Conservation (phyloP, 2,888 invertebrate species). For the Acanthosepion pharaonis region DNA sequence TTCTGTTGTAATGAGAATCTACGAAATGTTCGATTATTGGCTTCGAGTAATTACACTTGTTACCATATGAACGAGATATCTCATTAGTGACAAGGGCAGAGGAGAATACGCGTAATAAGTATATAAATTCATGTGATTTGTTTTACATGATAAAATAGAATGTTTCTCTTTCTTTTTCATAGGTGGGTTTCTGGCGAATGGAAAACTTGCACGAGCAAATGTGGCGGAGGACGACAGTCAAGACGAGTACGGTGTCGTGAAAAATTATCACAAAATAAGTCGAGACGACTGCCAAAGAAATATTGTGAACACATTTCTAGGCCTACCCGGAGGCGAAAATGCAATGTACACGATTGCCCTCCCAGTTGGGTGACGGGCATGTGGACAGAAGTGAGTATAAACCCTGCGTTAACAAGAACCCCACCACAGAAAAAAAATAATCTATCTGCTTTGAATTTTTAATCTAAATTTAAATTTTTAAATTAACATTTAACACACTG, state of each 20-base stretch:
- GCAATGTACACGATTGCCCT: constrained; percentile 66
- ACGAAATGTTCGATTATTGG: too few relatives aligned
- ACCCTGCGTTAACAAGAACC: too few relatives aligned
- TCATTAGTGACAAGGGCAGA: too few relatives aligned
- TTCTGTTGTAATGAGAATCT: too few relatives aligned
- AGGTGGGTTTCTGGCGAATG: constrained; percentile 66
- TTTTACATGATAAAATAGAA: neutral
- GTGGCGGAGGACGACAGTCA: constrained; percentile 80
- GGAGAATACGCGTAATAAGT: too few relatives aligned
- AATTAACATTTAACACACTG: too few relatives aligned
- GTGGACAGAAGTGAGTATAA: constrained; percentile 86
- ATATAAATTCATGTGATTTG: too few relatives aligned
- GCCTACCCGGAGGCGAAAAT: constrained; percentile 60
- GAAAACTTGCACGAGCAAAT: constrained; percentile 79
- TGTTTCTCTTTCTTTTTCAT: neutral
- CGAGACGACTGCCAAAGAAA: constrained; percentile 57
- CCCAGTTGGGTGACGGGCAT: constrained; percentile 90
- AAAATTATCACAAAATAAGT: constrained; percentile 55
- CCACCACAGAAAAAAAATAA: too few relatives aligned
- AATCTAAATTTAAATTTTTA: too few relatives aligned
- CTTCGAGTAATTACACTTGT: too few relatives aligned
- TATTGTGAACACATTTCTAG: constrained; percentile 61
- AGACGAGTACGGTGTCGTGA: constrained; percentile 80
- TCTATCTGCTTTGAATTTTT: too few relatives aligned
- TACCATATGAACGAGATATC: too few relatives aligned